These are phyloP conservation scores for Anas bahamensis DNA, from an alignment of 2,797 vertebrate genomes.

Conservation along the genomic window DNA sequence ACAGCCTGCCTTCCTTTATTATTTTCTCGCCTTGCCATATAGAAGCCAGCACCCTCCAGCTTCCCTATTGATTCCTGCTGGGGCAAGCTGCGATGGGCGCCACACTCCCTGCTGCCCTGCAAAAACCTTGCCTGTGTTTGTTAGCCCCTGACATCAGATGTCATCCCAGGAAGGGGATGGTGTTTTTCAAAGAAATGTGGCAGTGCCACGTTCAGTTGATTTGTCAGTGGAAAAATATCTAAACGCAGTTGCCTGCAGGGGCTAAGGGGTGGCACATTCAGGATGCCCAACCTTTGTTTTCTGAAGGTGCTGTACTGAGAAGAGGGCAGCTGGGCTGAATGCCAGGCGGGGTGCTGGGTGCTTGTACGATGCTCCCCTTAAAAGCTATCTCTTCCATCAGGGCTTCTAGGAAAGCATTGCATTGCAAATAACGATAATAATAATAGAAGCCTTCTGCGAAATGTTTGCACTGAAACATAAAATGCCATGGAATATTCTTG, in stretches of 20 bases:
- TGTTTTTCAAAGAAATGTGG: background rate
- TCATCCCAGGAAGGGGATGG: background rate
- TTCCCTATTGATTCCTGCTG: background rate
- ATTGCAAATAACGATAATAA: background rate
- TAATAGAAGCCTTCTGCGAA: background rate
- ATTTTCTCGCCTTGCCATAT: conserved; percentile 6
- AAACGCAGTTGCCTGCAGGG: background rate
- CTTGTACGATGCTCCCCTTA: background rate
- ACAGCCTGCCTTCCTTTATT: conserved; percentile 48
- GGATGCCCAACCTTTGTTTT: background rate
- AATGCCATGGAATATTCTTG: background rate
- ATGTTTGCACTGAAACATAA: background rate
- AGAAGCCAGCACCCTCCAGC: background rate
- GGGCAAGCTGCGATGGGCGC: background rate
- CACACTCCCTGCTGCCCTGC: background rate
- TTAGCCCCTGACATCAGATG: background rate
- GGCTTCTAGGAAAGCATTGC: background rate
- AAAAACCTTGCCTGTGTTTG: fast-evolving
- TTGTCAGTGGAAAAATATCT: background rate
- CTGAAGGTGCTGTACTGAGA: background rate
- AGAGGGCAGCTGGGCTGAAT: background rate
- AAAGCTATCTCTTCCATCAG: background rate
- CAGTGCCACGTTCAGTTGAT: fast-evolving
- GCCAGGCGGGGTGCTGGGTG: background rate
- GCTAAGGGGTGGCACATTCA: background rate